Evolutionary conservation across 1,140 invertebrate species (phyloP).

Genomic region (Heliconius melpomene): DNA sequence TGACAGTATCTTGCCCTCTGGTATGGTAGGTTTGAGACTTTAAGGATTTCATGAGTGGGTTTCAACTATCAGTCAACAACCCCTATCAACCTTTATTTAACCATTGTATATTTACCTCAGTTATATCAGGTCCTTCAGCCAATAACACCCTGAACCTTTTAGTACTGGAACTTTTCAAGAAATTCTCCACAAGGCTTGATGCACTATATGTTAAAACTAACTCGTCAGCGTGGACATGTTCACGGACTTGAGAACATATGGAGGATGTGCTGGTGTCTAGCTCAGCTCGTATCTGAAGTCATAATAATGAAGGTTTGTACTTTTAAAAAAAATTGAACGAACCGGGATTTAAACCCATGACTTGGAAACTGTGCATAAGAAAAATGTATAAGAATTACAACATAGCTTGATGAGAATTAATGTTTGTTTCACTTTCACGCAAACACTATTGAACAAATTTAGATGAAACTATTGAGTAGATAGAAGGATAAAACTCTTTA

Average conservation of each 20-base stretch:
- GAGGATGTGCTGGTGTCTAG: constrained; percentile 56
- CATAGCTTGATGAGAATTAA: too few relatives aligned
- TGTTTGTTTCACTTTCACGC: too few relatives aligned
- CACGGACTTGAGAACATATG: constrained; percentile 85
- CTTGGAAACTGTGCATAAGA: too few relatives aligned
- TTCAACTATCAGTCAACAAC: neutral
- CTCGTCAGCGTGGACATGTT: constrained; percentile 95
- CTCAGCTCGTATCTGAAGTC: constrained; percentile 56
- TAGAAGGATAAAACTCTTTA: too few relatives aligned
- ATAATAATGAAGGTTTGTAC: too few relatives aligned
- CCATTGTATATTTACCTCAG: neutral
- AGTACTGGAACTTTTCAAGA: constrained; percentile 87
- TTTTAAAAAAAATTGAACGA: too few relatives aligned
- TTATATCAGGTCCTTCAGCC: constrained; percentile 83
- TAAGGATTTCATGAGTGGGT: neutral
- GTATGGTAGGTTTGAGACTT: too few relatives aligned
- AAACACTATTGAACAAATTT: too few relatives aligned
- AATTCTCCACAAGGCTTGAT: constrained; percentile 91
- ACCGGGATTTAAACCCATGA: too few relatives aligned
- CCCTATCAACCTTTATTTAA: neutral
- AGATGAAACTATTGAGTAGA: too few relatives aligned
- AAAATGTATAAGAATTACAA: too few relatives aligned
- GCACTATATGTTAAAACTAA: constrained; percentile 94
- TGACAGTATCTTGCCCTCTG: too few relatives aligned
- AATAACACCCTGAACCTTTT: constrained; percentile 93